These are phyloP conservation scores for Melanaphis sacchari DNA, from an alignment of 1,140 invertebrate species.

Conservation along the genomic window DNA sequence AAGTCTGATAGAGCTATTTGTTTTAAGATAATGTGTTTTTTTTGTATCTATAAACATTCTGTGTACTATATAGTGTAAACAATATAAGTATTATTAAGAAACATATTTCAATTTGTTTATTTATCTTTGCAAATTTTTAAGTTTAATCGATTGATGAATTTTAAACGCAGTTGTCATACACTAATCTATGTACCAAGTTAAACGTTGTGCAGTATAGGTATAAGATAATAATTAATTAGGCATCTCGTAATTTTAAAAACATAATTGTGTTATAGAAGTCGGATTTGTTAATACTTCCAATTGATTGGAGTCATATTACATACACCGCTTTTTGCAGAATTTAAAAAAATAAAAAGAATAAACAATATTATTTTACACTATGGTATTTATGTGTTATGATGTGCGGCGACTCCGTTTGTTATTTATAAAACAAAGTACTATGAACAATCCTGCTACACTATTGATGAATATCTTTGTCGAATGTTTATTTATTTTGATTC, in stretches of 20 bases:
- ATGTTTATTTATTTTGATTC: too few species aligned
- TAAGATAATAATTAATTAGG: background rate
- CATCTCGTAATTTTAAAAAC: background rate
- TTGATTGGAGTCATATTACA: background rate
- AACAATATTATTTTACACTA: background rate
- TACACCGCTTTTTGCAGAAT: background rate
- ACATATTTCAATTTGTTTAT: background rate
- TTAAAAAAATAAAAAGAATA: background rate
- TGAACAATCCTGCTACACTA: background rate
- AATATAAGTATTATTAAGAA: background rate
- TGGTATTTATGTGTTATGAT: background rate
- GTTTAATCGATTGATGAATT: background rate
- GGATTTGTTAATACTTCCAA: too few species aligned
- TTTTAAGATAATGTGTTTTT: background rate
- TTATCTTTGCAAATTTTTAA: background rate
- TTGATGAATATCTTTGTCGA: too few species aligned
- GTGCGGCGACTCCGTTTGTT: background rate
- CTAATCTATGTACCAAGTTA: background rate
- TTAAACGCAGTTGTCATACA: background rate
- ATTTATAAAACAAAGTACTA: background rate
- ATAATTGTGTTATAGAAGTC: background rate
- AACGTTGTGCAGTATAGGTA: background rate
- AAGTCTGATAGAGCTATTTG: background rate
- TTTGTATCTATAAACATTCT: background rate
- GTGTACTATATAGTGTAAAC: background rate